Evolutionary conservation across 1,140 invertebrate species (phyloP).

Genomic region (Rhopalosiphum padi): DNA sequence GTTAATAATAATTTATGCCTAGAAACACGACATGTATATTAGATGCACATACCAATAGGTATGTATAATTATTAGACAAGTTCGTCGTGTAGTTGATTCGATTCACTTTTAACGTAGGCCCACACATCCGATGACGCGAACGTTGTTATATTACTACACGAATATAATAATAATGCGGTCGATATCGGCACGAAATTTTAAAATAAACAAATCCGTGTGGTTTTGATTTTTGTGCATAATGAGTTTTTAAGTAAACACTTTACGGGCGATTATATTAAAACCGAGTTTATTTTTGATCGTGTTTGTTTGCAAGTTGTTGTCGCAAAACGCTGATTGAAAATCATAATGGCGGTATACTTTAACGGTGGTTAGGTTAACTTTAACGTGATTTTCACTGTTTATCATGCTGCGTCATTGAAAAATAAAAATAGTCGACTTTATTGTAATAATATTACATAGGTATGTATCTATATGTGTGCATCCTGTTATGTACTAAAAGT

Average conservation of each 20-base stretch:
- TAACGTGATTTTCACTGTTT: neutral
- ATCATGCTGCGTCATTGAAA: neutral
- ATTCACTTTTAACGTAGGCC: neutral
- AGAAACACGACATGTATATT: neutral
- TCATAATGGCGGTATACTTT: neutral
- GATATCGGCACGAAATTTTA: neutral
- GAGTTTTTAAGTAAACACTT: conserved; percentile 29
- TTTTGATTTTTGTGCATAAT: neutral
- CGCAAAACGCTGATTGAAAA: neutral
- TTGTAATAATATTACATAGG: neutral
- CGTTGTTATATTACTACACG: neutral
- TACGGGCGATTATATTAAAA: neutral
- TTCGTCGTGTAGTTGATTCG: neutral
- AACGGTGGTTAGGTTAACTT: neutral
- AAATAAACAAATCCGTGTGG: neutral
- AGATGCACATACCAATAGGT: neutral
- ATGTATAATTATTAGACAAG: neutral
- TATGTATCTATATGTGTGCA: neutral
- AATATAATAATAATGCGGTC: neutral
- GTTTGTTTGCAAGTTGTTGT: neutral
- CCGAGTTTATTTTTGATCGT: neutral
- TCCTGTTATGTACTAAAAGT: neutral
- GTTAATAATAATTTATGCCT: neutral
- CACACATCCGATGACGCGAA: neutral
- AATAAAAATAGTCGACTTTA: neutral